Evolutionary conservation across 1,140 invertebrate species (phyloP).

Genomic region (Nebria ingens): DNA sequence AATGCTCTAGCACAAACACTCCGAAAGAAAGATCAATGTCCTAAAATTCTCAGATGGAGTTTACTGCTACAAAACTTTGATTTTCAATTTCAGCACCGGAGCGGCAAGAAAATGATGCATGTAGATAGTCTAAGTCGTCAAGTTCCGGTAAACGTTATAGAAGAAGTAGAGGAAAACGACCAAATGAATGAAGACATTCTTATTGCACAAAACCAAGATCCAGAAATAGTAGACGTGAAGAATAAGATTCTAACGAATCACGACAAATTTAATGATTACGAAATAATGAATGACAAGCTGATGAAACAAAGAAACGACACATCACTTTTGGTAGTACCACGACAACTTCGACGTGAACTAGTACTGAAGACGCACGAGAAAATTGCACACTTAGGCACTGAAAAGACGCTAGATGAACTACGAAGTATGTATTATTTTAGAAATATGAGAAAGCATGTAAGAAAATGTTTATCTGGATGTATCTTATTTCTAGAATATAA

Average conservation of each 20-base stretch:
- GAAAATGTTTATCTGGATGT: neutral
- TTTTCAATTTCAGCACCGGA: constrained; percentile 20
- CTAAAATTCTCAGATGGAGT: constrained; percentile 22
- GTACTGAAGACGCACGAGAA: neutral
- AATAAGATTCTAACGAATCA: neutral
- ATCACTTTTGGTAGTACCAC: neutral
- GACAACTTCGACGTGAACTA: neutral
- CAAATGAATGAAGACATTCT: neutral
- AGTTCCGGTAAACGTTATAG: neutral
- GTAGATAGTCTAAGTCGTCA: constrained; percentile 26
- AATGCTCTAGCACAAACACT: constrained; percentile 16
- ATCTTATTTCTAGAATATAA: neutral
- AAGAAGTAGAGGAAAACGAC: neutral
- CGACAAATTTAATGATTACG: neutral
- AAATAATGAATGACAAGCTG: neutral
- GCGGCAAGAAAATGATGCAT: constrained; percentile 23
- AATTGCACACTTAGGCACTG: neutral
- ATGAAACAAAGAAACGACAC: neutral
- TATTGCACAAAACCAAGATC: neutral
- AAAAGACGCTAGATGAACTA: neutral
- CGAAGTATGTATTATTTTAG: neutral
- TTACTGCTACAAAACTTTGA: constrained; percentile 21
- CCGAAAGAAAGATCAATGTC: constrained; percentile 19
- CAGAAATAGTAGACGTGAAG: neutral
- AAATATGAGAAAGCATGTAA: neutral